A percentile compares a stretch with the other conserved stretches of the same genome.
These are phyloP conservation scores for Equus przewalskii DNA, from an alignment of 2,113 vertebrate species.

Conservation along the genomic window DNA sequence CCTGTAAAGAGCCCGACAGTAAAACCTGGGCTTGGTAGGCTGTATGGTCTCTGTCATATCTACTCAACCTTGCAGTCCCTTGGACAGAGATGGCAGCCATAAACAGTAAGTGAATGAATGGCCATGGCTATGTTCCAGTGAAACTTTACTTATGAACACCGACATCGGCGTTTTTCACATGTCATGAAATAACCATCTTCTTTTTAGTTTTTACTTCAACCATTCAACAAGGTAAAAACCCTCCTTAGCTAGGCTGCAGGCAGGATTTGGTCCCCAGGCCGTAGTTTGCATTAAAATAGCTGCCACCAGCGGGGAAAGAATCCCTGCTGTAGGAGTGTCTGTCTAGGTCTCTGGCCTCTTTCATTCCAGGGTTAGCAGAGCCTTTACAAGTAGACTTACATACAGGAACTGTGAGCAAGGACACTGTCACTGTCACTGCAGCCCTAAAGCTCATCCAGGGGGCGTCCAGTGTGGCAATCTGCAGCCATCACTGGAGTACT, in stretches of 20 bases:
- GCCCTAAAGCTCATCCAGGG: background rate
- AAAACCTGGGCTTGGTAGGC: background rate
- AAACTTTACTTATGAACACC: background rate
- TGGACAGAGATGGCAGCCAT: background rate
- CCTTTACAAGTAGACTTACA: background rate
- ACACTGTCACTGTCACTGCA: background rate
- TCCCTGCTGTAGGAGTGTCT: background rate
- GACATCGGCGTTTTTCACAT: background rate
- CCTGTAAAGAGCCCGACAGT: background rate
- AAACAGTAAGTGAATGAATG: background rate
- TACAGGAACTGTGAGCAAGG: background rate
- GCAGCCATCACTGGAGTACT: background rate
- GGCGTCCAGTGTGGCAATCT: background rate
- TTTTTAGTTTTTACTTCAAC: slow-evolving; percentile 29
- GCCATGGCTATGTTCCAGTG: background rate
- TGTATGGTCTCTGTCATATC: background rate
- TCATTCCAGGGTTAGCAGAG: background rate
- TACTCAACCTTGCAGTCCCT: background rate
- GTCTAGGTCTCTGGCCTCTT: background rate
- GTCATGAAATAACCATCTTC: background rate
- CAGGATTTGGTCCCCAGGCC: background rate
- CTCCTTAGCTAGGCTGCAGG: background rate
- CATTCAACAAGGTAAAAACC: background rate
- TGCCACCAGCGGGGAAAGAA: background rate
- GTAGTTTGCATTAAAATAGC: background rate